Conservation (phyloP, 1,140 invertebrate genomes). For the Trichonephila inaurata region DNA sequence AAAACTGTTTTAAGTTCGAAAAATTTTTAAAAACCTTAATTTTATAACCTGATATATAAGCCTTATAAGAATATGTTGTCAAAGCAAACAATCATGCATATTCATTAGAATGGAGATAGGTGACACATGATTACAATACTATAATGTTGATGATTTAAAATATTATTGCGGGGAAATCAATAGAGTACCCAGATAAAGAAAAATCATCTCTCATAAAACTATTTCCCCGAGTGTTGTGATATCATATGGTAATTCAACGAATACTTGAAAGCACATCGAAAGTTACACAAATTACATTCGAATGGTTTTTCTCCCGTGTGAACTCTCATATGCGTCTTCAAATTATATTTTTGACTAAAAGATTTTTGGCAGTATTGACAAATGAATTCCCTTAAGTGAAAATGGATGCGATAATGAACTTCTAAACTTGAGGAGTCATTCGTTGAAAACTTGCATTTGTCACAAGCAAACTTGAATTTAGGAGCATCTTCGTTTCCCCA, state of each 20-base stretch:
- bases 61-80: no score
- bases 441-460: neutral
- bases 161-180: no score
- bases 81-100: no score
- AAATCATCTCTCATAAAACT: neutral
- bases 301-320: conserved; percentile 27
- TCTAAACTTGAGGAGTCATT: neutral
- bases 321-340: neutral
- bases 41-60: no score
- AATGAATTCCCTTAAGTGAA: neutral
- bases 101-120: no score
- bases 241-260: conserved; percentile 29
- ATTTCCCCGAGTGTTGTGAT: neutral
- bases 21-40: no score
- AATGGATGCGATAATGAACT: neutral
- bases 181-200: no score
- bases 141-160: no score
- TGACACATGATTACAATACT: no score
- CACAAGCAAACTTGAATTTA: neutral
- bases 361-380: neutral
- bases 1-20: no score
- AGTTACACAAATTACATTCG: neutral
- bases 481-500: neutral
- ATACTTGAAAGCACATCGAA: conserved; percentile 3
- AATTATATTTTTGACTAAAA: neutral